Base-by-base conservation (phyloP, 2,797 vertebrate genomes). In the Rhinella marina region DNA sequence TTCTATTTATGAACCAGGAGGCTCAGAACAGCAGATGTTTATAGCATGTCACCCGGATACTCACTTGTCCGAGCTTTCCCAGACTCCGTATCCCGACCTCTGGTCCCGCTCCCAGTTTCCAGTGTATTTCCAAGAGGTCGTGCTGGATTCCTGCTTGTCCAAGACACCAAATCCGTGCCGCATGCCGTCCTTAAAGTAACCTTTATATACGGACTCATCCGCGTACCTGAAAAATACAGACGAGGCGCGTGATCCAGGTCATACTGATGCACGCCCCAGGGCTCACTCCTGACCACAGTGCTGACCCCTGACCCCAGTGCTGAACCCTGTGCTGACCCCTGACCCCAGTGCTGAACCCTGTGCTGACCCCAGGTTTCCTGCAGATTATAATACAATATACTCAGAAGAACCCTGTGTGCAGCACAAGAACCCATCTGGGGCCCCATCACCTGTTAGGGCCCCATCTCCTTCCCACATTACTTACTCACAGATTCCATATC, bases 401-500 rank as follows among this genome's bases (percentile, higher is more conserved):
- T 41, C 32, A 41, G 3, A 41, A 14, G 14, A 2, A 56, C 1
- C 54, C 54, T 56, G 12, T 56, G 54, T 56, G 14, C 3, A 14
- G 54, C 23, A 64, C 21, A 25, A 6, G 6, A 62, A 2, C 14
- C 29, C 29, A 41, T 17, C n/a, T 25, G 19, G 41, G 21, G 2
- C 48, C 50, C 48, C 6, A 1, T 14, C 23, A 52, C 9, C 23
- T 25, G 1, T 5, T 4, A 4, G 73, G 23, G 48, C 41, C 23
- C 48, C 73, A 4, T 6, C 12, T 2, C 12, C 3, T 0, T 14
- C 59, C 57, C 12, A 9, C 27, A 12, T 86, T 90, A 95, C 95
- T 96, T 94, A 96, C 96, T 96, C 95, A 92, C 96, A 96, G 93
- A 96, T 95, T 77, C 96, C 96, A 0, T 96, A 96, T 91, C 94